phyloP scores from a whole-genome alignment of 37 sponge, comb jelly and placozoan species.

The Bolinopsis microptera region DNA sequence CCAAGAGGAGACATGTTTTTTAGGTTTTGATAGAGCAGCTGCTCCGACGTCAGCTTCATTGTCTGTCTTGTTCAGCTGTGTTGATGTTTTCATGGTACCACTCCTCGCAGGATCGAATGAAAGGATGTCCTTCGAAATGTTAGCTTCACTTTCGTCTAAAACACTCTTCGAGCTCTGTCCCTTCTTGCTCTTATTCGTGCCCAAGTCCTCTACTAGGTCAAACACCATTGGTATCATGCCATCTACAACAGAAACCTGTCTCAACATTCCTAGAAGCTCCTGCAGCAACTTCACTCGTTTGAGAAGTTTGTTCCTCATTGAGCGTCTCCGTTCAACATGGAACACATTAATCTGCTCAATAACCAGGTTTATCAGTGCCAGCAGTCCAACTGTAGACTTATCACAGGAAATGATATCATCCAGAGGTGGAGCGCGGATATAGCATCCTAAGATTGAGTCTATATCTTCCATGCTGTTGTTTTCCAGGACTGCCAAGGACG shows the following conservation, averaged over 20 bases:
- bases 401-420: neutral
- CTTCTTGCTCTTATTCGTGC: neutral
- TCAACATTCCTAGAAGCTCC: neutral
- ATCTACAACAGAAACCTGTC: neutral
- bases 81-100: neutral
- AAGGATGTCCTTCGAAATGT: neutral
- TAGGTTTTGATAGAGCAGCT: neutral
- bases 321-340: neutral
- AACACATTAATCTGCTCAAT: constrained; percentile 21
- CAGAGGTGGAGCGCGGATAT: neutral
- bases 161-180: constrained; percentile 33
- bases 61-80: neutral
- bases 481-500: neutral
- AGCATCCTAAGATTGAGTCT: constrained; percentile 18
- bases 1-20: neutral
- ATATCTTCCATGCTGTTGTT: neutral
- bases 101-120: neutral
- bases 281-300: constrained; percentile 16
- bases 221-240: neutral
- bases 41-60: neutral
- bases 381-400: neutral
- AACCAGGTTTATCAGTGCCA: constrained; percentile 15
- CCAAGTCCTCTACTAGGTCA: neutral
- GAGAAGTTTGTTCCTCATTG: constrained; percentile 42
- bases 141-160: neutral